Evolutionary conservation across 2,113 vertebrate genomes (phyloP).

Genomic region (Phalacrocorax carbo): DNA sequence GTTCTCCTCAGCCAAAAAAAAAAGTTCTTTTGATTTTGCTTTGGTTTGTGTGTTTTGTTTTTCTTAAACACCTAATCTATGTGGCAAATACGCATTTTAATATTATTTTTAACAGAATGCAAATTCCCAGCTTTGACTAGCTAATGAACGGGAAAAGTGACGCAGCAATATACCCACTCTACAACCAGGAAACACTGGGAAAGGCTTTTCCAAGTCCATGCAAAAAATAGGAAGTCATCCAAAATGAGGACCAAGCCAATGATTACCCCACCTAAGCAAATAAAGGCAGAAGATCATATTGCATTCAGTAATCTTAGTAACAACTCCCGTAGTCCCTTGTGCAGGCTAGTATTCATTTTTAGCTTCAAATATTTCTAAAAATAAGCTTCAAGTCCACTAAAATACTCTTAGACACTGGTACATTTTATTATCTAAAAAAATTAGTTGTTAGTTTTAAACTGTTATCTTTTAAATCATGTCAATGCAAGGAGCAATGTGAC

Average conservation of each 20-base stretch:
- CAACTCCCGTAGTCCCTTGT: background rate
- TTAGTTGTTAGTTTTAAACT: background rate
- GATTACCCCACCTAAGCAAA: background rate
- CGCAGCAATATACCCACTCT: background rate
- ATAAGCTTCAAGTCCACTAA: background rate
- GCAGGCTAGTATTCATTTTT: background rate
- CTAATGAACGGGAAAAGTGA: background rate
- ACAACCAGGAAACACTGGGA: background rate
- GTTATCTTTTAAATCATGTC: background rate
- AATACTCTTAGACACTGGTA: background rate
- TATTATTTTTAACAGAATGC: background rate
- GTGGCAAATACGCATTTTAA: background rate
- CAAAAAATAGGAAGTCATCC: background rate
- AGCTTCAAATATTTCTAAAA: background rate
- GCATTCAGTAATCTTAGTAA: background rate
- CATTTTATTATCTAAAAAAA: background rate
- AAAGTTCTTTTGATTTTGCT: background rate
- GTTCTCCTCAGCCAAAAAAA: background rate
- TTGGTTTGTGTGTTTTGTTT: background rate
- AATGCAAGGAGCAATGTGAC: background rate
- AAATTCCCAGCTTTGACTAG: background rate
- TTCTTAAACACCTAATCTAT: background rate
- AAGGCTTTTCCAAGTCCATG: background rate
- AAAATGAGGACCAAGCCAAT: background rate
- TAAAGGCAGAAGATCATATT: background rate